Percentiles rank a stretch among this genome's conserved stretches.
phyloP scores from a whole-genome alignment of 2,113 vertebrate species.

The Columba janthina region DNA sequence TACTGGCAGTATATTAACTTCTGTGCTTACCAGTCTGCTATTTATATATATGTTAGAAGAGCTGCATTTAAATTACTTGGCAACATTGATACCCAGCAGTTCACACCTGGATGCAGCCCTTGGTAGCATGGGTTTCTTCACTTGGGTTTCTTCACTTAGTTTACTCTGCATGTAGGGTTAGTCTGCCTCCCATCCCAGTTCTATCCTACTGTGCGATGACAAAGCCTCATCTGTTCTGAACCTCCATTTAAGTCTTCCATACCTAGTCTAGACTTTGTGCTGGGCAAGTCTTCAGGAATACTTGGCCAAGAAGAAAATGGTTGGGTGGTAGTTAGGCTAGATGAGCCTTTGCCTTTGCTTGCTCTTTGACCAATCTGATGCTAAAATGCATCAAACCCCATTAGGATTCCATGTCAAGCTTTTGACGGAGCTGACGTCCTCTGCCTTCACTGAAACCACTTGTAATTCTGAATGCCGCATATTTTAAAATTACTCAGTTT shows the following conservation, averaged over 20 bases:
- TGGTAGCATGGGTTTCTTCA: not conserved
- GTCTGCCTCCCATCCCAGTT: not conserved
- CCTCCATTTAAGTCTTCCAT: not conserved
- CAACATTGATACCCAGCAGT: not conserved
- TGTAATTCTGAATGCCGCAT: not conserved
- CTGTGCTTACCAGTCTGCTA: not conserved
- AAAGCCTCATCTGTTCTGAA: not conserved
- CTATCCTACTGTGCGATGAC: not conserved
- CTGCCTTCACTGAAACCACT: not conserved
- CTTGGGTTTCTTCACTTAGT: not conserved
- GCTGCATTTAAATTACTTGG: not conserved
- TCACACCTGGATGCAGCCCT: not conserved
- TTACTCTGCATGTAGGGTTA: not conserved
- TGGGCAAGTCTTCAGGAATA: not conserved
- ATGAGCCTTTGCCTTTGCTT: not conserved
- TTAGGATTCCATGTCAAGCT: not conserved
- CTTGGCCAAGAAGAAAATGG: not conserved
- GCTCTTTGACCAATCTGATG: not conserved
- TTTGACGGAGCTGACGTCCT: not conserved
- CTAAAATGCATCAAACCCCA: not conserved
- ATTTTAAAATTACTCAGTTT: not conserved
- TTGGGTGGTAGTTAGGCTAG: not conserved
- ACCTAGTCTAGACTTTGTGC: not conserved
- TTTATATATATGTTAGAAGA: not conserved
- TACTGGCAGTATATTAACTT: not conserved